phyloP scores from a whole-genome alignment of 2,888 invertebrate species.

The Petrolisthes manimaculis region DNA sequence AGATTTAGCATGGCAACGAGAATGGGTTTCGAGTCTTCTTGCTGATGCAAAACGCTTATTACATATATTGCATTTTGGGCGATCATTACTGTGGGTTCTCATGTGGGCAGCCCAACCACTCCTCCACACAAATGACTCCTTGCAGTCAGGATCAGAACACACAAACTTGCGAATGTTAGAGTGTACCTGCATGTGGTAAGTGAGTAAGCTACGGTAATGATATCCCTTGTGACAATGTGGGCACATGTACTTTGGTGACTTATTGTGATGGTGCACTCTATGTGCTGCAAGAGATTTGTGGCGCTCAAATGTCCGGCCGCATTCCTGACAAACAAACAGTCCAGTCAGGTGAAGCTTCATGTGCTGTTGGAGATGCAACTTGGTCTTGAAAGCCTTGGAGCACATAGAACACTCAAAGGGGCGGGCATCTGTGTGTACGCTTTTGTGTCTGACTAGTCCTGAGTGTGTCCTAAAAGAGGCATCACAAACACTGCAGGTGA shows the following conservation, averaged over 20 bases:
- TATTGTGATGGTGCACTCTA: conserved; percentile 45
- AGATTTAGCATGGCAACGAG: conserved; percentile 40
- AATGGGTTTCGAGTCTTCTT: conserved; percentile 48
- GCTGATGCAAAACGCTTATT: conserved; percentile 52
- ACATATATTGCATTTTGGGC: conserved; percentile 57
- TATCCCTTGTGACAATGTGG: conserved; percentile 52
- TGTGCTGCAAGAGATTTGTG: conserved; percentile 52
- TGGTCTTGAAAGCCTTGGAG: conserved; percentile 58
- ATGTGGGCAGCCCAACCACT: conserved; percentile 58
- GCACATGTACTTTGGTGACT: conserved; percentile 40
- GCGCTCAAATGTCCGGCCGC: conserved; percentile 48
- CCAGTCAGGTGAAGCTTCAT: conserved; percentile 55
- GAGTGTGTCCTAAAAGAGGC: conserved; percentile 44
- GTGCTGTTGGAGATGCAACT: conserved; percentile 54
- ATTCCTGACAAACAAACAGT: conserved; percentile 49
- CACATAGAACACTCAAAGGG: conserved; percentile 54
- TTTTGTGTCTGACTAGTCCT: conserved; percentile 39
- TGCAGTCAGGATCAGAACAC: conserved; percentile 41
- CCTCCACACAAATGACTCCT: conserved; percentile 53
- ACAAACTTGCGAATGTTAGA: conserved; percentile 38
- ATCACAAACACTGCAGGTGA: conserved; percentile 42
- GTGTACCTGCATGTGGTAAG: conserved; percentile 59
- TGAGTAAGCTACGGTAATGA: conserved; percentile 47
- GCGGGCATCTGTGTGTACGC: conserved; percentile 38
- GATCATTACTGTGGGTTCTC: conserved; percentile 55